phyloP scores from a whole-genome alignment of 2,888 invertebrate genomes.

The Meiosimyza platycephala region DNA sequence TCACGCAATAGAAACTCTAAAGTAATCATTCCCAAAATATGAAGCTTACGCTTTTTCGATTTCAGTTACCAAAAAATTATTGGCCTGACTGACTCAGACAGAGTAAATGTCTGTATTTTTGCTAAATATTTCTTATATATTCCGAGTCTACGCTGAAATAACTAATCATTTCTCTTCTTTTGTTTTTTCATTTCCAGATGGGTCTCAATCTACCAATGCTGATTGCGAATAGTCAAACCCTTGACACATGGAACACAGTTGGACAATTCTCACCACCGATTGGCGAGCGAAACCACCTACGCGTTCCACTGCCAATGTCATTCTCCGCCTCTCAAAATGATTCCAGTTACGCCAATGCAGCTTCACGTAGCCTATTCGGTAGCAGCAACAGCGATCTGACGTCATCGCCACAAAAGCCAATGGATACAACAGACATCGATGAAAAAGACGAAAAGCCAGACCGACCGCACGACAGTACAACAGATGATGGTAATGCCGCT shows the following conservation, averaged over 20 bases:
- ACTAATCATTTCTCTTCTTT: neutral
- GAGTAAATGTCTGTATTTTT: too few relatives aligned
- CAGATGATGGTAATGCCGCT: neutral
- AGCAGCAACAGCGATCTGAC: slow-evolving; percentile 61
- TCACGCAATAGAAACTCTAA: too few relatives aligned
- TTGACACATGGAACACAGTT: slow-evolving; percentile 61
- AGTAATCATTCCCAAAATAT: too few relatives aligned
- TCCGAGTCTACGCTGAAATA: too few relatives aligned
- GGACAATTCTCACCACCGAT: slow-evolving; percentile 62
- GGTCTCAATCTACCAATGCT: slow-evolving; percentile 62
- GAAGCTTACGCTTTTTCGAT: too few relatives aligned
- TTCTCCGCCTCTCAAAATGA: slow-evolving; percentile 42
- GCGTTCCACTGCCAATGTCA: slow-evolving; percentile 57
- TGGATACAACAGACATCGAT: slow-evolving; percentile 60
- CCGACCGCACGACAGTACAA: slow-evolving; percentile 43
- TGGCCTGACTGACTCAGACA: too few relatives aligned
- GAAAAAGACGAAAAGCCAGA: slow-evolving; percentile 58
- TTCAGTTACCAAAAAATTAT: too few relatives aligned
- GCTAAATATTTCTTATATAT: too few relatives aligned
- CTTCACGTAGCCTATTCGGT: slow-evolving; percentile 41
- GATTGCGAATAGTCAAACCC: slow-evolving; percentile 59
- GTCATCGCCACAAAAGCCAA: slow-evolving; percentile 59
- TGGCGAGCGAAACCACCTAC: slow-evolving; percentile 50
- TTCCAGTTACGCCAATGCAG: slow-evolving; percentile 27
- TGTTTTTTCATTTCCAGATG: slow-evolving; percentile 54